Evolutionary conservation across 2,797 vertebrate species (phyloP), one percentile per base, ranked within the genome.

Genomic region (Pampus argenteus): DNA sequence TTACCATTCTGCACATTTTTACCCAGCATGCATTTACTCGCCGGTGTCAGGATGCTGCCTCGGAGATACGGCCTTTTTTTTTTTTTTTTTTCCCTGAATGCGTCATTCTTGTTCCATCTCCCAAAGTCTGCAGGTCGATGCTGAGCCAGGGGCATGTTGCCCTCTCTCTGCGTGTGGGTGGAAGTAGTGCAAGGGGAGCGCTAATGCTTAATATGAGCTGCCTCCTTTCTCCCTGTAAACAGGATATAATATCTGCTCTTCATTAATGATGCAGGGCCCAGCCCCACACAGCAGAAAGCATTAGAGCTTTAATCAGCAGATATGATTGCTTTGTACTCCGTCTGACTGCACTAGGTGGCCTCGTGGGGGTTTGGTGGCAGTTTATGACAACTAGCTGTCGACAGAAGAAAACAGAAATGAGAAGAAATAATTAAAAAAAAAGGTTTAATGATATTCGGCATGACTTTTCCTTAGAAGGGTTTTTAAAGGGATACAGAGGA

Each of bases 241-340:
- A 91, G 51, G 63, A 92, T 93, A 94, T 94, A 93, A 92, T 91
- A 92, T 89, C 90, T 88, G 91, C 93, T 93, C 85, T 90, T 88
- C 82, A 73, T 96, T 95, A 94, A 93, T 93, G 91, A 91, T 93
- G 93, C 90, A 93, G 91, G 81, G 90, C 84, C 83, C 83, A 83
- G 88, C 87, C 88, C 89, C 91, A 91, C 90, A 74, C 86, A 89
- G 84, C 89, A 87, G 90, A 94, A 93, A 94, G 89, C 81, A 92
- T 96, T 96, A 94, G 91, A 94, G 94, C 94, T 93, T 95, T 94
- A 95, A 94, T 96, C 94, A 94, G 92, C 92, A 95, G 94, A 90
- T 94, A 95, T 93, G 91, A 95, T 95, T 95, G 92, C 90, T 94
- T 92, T 94, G 86, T 93, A 92, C 93, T 94, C 90, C 79, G 82